Percentiles rank a stretch among this genome's conserved stretches.
These are phyloP conservation scores for Machimus rusticus DNA, from an alignment of 2,888 invertebrate genomes.

Conservation along the genomic window DNA sequence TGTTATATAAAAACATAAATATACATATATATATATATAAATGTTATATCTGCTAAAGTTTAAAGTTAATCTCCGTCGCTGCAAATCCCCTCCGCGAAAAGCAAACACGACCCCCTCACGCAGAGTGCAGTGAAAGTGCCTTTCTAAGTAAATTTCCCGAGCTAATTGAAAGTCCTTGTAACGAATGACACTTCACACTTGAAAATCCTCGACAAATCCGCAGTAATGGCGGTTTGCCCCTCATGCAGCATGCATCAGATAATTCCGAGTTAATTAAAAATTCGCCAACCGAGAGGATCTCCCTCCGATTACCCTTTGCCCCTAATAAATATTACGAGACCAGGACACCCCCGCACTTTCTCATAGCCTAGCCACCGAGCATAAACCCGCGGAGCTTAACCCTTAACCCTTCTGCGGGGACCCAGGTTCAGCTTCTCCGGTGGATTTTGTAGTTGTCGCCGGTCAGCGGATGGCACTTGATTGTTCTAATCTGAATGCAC, in stretches of 20 bases:
- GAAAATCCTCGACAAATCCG: neutral
- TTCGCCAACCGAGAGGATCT: neutral
- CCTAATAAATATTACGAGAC: neutral
- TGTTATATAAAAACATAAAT: no score
- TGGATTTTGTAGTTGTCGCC: neutral
- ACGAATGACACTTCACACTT: neutral
- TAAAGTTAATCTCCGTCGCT: neutral
- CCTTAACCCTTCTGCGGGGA: neutral
- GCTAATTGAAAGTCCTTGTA: slow-evolving; percentile 6
- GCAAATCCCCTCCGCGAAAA: neutral
- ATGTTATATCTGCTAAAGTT: neutral
- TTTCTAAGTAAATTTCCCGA: neutral
- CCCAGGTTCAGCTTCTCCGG: neutral
- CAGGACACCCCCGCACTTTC: neutral
- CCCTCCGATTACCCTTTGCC: neutral
- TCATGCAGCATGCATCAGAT: slow-evolving; percentile 13
- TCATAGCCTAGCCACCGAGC: neutral
- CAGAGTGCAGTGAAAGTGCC: neutral
- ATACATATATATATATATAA: no score
- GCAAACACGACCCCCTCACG: neutral
- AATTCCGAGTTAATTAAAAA: slow-evolving; percentile 1
- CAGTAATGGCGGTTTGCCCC: neutral
- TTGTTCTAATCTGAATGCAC: neutral
- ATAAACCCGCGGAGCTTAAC: neutral
- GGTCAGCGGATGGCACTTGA: neutral